Base-by-base conservation (phyloP, 1,140 invertebrate species). In the Zaprionus capensis region DNA sequence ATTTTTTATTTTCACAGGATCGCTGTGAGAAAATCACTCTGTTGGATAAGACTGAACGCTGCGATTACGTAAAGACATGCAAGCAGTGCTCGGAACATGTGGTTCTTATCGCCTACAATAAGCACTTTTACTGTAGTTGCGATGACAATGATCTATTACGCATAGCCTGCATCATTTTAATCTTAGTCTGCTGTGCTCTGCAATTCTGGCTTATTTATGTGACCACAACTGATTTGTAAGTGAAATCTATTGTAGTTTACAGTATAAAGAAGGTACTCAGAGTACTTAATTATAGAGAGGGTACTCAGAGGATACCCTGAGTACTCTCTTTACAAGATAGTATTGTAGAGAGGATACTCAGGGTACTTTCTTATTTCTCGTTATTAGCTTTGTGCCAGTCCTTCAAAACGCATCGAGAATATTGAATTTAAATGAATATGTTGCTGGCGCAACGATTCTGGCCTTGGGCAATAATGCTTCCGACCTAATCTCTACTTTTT, bases 391-490 rank as follows among this genome's bases (percentile, higher is more conserved):
- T 80, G 96, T 95, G 85, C 95, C 96, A 28, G 94, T 95, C n/a
- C 88, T 97, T 24, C 92, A 95, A 38, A 94, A 95, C 5, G 95
- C 97, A 49, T 94, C 96, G 1, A 93, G 94, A 59, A 93, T 94
- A 14, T 84, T 97, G 57, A 93, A 93, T 53, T 91, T 97, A 46
- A 96, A 95, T 67, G 95, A 97, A 77, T 96, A 95, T 92, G 94
- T 97, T 75, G 96, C 96, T 17, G 96, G 96, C 17, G 95, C 96
- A 12, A 97, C 96, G 34, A 94, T 97, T 71, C 88, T 97, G 79
- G 96, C 96, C 0, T 95, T 97, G 91, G 96, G 96, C 36, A 97
- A 97, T 92, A 96, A 96, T 51, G 95, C 96, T 4, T 95, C 96
- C 7, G 96, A 97, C 91, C 94, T 97, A 51, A 96, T 97, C 87